Evolutionary conservation across 2,797 vertebrate genomes (phyloP), one percentile per base, ranked within the genome.

Genomic region (Karalla daura): DNA sequence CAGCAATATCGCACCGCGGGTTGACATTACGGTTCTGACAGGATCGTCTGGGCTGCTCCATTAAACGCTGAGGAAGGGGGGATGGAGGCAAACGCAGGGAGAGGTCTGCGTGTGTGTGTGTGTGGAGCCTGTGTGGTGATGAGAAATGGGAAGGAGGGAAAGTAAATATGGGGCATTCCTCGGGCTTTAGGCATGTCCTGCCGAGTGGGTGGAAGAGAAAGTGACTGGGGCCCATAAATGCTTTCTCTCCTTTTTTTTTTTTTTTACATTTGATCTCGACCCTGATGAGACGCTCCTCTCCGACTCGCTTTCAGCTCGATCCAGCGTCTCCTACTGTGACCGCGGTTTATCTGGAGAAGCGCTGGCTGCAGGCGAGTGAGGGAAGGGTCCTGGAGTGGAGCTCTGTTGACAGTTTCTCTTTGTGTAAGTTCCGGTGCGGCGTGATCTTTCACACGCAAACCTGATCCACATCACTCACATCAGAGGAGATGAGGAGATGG

Each of bases 151-250:
- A 80, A 74, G 62, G 70, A 63, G 62, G 74, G 64, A 77, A 78
- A 79, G 84, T 85, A 86, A 88, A 92, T 83, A 89, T 32, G 55
- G 81, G 82, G 85, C 91, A 91, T 89, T 90, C 86, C 79, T 86
- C 55, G 3, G 43, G 72, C 63, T 73, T 83, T 44, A 90, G 70
- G 73, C 82, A 84, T 78, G 87, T 85, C 83, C 78, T 86, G 89
- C 76, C 12, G 70, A 72, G 82, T 86, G 86, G 85, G 85, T 85
- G 87, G 70, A 89, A 73, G 68, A 76, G 70, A 70, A 86, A 80
- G 81, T 55, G 46, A 62, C 75, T 81, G 63, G 76, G 72, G 70
- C 56, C 76, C 77, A 53, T 78, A 63, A 74, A 23, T 2, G 49
- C 59, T 44, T 58, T 70, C 49, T 51, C 39, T 50, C 37, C 14